These are phyloP conservation scores for Tachycineta bicolor DNA, from an alignment of 2,113 vertebrate genomes.

Conservation along the genomic window DNA sequence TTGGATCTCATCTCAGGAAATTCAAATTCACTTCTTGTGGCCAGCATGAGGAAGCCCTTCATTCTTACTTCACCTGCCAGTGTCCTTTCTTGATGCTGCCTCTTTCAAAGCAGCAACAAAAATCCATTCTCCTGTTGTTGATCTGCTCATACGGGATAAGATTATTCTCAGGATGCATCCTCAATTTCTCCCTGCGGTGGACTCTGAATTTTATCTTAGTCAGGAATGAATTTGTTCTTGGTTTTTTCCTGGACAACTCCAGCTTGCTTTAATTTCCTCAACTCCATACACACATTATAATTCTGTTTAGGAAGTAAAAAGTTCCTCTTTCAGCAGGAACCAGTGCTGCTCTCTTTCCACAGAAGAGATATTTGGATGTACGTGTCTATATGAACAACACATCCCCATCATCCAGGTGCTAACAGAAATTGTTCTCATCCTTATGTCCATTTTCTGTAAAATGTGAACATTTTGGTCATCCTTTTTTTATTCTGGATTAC, in stretches of 20 bases:
- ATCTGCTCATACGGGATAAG: neutral
- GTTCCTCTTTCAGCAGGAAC: neutral
- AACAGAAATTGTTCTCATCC: neutral
- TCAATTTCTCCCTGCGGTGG: neutral
- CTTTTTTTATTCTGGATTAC: neutral
- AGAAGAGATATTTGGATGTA: neutral
- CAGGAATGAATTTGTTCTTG: neutral
- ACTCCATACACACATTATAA: neutral
- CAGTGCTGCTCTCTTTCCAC: neutral
- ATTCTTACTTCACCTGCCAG: neutral
- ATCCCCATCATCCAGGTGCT: neutral
- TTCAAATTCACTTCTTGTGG: neutral
- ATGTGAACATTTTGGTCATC: neutral
- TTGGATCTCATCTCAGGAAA: neutral
- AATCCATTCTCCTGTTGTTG: neutral
- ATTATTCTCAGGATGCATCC: neutral
- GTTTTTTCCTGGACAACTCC: neutral
- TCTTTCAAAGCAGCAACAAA: neutral
- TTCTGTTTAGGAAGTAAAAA: neutral
- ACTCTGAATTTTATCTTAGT: neutral
- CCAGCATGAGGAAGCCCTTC: neutral
- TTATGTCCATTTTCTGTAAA: neutral
- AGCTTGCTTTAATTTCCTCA: neutral
- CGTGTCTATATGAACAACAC: fast-evolving
- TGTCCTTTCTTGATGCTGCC: neutral